Conservation (phyloP, 2,113 vertebrate genomes). For the Ctenodactylus gundi region DNA sequence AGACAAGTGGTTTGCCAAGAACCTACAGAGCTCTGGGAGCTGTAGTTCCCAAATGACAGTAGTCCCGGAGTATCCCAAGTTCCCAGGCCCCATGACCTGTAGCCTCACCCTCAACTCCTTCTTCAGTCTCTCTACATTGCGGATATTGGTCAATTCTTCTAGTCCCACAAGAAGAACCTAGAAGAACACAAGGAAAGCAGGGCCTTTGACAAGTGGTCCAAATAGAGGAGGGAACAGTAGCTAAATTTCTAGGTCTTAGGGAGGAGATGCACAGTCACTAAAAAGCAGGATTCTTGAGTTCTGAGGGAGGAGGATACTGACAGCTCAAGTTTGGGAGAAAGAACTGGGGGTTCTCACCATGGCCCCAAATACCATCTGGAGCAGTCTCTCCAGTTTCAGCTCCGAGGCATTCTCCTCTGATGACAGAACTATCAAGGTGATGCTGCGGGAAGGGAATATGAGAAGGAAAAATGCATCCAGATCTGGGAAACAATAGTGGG, state of each 20-base stretch:
- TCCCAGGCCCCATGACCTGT: neutral
- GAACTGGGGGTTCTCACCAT: conserved; percentile 85
- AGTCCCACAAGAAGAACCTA: conserved; percentile 90
- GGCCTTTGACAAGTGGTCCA: neutral
- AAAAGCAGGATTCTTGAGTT: neutral
- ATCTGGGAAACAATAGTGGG: neutral
- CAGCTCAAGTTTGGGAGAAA: neutral
- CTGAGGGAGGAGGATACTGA: neutral
- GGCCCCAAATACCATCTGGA: conserved; percentile 91
- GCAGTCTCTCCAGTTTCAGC: conserved; percentile 85
- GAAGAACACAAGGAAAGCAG: neutral
- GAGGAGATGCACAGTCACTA: neutral
- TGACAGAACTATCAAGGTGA: conserved; percentile 91
- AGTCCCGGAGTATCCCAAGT: neutral
- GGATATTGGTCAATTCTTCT: conserved; percentile 88
- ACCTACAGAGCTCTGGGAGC: neutral
- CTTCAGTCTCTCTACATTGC: conserved; percentile 93
- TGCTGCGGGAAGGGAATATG: conserved; percentile 75
- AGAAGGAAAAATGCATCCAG: neutral
- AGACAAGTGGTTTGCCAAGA: neutral
- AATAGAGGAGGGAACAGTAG: neutral
- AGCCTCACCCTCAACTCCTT: conserved; percentile 87
- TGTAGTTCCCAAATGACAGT: neutral
- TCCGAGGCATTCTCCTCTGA: conserved; percentile 82
- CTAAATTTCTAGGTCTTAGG: neutral